Evolutionary conservation across 2,888 invertebrate species (phyloP).

Genomic region (Drosophila engyochracea): DNA sequence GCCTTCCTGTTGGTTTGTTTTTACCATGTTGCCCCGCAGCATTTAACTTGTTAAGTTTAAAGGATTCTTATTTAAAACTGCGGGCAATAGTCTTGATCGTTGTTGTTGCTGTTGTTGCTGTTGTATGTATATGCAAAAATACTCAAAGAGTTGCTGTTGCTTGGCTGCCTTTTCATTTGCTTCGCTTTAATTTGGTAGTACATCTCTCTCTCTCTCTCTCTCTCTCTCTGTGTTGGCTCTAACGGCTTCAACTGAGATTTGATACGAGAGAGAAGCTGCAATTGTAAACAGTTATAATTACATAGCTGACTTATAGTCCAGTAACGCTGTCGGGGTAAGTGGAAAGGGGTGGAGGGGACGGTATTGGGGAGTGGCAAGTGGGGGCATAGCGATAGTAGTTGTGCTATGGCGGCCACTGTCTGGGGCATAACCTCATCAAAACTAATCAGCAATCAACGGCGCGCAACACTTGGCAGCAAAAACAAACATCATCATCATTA

Average conservation of each 20-base stretch:
- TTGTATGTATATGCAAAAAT: conserved; percentile 13
- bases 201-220: not conserved
- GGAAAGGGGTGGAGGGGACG: not conserved
- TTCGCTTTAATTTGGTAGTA: conserved; percentile 48
- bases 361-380: not conserved
- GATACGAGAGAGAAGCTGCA: conserved; percentile 41
- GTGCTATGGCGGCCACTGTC: conserved; percentile 13
- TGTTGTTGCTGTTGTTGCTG: not conserved
- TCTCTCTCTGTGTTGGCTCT: not conserved
- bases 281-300: conserved; percentile 66
- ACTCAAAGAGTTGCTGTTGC: conserved; percentile 14
- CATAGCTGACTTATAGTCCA: conserved; percentile 20
- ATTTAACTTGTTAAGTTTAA: conserved; percentile 42
- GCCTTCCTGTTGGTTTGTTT: conserved; percentile 6
- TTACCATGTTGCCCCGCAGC: conserved; percentile 16
- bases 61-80: conserved; percentile 44
- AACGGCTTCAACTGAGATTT: conserved; percentile 51
- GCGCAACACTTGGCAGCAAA: conserved; percentile 25
- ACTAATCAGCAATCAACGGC: conserved; percentile 68
- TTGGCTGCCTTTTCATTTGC: conserved; percentile 15
- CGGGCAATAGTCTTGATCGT: conserved; percentile 5
- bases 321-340: not conserved
- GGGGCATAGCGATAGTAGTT: conserved; percentile 18
- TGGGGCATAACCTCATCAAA: conserved; percentile 63
- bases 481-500: conserved; percentile 42